Conservation (phyloP, 2,888 invertebrate species). For the Epirrhoe alternata region DNA sequence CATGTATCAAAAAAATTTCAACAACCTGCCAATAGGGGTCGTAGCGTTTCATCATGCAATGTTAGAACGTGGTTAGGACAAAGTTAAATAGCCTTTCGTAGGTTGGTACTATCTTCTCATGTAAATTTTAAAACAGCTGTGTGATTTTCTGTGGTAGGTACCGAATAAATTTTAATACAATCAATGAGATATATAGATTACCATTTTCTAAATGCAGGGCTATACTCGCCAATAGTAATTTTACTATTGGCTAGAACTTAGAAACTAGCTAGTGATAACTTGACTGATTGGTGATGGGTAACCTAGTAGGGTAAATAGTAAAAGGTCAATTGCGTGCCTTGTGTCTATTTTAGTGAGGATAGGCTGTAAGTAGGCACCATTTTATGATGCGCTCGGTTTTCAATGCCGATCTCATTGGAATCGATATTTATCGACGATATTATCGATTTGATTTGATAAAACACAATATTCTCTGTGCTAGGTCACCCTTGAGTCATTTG, state of each 20-base stretch:
- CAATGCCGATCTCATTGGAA: conserved; percentile 46
- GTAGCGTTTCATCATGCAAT: conserved; percentile 44
- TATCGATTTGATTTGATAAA: conserved; percentile 35
- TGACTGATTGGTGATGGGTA: neutral
- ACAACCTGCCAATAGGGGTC: neutral
- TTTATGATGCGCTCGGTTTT: conserved; percentile 48
- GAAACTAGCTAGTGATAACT: neutral
- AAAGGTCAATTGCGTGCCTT: conserved; percentile 48
- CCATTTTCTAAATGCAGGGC: neutral
- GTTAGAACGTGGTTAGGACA: conserved; percentile 52
- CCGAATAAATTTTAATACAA: neutral
- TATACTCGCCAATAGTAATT: neutral
- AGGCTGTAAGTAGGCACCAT: conserved; percentile 45
- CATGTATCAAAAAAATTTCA: neutral
- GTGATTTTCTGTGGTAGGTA: neutral
- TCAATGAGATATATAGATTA: neutral
- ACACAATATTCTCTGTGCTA: neutral
- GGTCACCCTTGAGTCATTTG: conserved; percentile 10
- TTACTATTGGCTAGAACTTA: neutral
- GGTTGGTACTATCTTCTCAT: conserved; percentile 44
- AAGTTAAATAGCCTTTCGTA: conserved; percentile 40
- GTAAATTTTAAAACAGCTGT: conserved; percentile 37
- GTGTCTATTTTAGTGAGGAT: conserved; percentile 45
- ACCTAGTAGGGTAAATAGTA: conserved; percentile 21
- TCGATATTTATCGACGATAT: conserved; percentile 40